phyloP scores from a whole-genome alignment of 1,140 invertebrate genomes.

The Aethina tumida region DNA sequence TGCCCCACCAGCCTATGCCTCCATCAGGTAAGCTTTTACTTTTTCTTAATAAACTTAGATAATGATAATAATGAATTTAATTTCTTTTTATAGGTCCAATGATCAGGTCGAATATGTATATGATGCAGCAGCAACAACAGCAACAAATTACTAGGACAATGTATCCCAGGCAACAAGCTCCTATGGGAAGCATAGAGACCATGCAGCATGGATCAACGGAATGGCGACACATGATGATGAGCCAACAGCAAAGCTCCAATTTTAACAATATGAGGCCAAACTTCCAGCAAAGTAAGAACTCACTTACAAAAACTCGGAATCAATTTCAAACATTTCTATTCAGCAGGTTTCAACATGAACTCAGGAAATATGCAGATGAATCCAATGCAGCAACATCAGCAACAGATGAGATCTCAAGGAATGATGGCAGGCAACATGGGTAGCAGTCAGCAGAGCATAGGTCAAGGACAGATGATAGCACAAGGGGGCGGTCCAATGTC shows the following conservation, averaged over 20 bases:
- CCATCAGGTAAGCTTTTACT: conserved; percentile 43
- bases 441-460: conserved; percentile 22
- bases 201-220: conserved; percentile 38
- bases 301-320: neutral
- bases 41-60: conserved; percentile 3
- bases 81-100: conserved; percentile 44
- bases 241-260: conserved; percentile 45
- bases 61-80: conserved; percentile 1
- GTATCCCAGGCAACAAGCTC: conserved; percentile 35
- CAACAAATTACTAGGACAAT: conserved; percentile 37
- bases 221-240: conserved; percentile 63
- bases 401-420: conserved; percentile 27
- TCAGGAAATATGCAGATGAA: conserved; percentile 30
- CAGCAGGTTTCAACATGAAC: conserved; percentile 30
- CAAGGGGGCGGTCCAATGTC: conserved; percentile 27
- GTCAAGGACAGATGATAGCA: conserved; percentile 17
- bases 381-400: conserved; percentile 31
- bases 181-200: conserved; percentile 26
- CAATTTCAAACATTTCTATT: conserved; percentile 7
- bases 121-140: conserved; percentile 39
- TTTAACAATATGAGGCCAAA: conserved; percentile 50
- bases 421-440: conserved; percentile 22
- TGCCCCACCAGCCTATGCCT: conserved; percentile 56
- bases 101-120: conserved; percentile 49
- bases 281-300: conserved; percentile 50